Base-by-base conservation (phyloP, 2,797 vertebrate species). In the Enteromius trimaculatus region DNA sequence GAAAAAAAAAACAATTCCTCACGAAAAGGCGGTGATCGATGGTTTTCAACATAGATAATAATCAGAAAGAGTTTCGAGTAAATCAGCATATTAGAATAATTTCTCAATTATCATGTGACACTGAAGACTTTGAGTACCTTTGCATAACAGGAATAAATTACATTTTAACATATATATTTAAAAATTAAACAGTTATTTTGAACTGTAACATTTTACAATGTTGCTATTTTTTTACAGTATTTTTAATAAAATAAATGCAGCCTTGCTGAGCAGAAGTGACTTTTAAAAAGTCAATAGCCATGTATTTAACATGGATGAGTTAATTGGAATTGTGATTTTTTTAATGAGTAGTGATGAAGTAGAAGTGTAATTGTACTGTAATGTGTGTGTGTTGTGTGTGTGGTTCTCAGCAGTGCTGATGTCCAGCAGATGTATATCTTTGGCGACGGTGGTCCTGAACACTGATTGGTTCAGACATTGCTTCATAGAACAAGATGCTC, bases 361-460 rank as follows among this genome's bases (percentile, higher is more conserved):
- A 47, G 31, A 60, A 64, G 8, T 62, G 11, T 81, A 6, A 65
- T 23, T 76, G 44, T 77, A 69, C 31, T 70, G 60, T 71, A 53
- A 65, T 42, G 34, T 69, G 80, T 75, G 71, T 58, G 37, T 72
- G 47, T 37, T 69, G 78, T 66, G 72, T 66, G 62, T 74, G 31
- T 83, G 83, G 60, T 19, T 81, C 75, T 80, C 81, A 74, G 70
- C 81, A 84, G 62, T 84, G 81, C 83, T 88, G 85, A 89, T 86
- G 86, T 87, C 74, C 86, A 87, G 85, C 88, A 89, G 85, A 89
- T 89, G 88, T 84, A 86, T 85, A 85, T 87, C 86, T 82, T 74
- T 65, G 76, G 79, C 42, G 83, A 87, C 86, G 79, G 86, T 76
- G 1, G 58, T 70, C 29, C 66, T 64, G 58, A 84, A 87, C 70